Evolutionary conservation across 2,888 invertebrate genomes (phyloP).

Genomic region (Aphidoletes aphidimyza): DNA sequence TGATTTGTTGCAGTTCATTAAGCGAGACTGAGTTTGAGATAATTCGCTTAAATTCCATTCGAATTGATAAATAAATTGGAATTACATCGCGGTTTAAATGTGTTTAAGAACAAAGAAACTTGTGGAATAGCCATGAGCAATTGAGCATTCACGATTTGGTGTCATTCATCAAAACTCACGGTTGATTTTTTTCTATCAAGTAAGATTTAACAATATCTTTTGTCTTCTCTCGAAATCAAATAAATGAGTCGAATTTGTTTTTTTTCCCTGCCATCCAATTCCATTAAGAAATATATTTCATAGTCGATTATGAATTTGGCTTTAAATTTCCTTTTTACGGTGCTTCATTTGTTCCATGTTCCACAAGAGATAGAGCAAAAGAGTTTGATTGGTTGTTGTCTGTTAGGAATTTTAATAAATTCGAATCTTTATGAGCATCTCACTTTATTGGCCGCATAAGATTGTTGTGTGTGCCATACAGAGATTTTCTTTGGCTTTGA

Average conservation of each 20-base stretch:
- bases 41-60: neutral
- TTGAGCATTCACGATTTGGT: neutral
- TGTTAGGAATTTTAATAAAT: constrained; percentile 23
- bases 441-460: neutral
- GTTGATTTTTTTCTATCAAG: neutral
- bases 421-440: neutral
- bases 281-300: neutral
- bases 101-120: neutral
- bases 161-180: constrained; percentile 35
- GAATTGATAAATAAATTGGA: constrained; percentile 33
- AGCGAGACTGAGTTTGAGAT: neutral
- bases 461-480: neutral
- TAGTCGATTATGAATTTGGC: neutral
- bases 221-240: neutral
- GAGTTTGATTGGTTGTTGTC: too few species aligned
- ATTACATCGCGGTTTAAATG: neutral
- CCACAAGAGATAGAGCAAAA: too few species aligned
- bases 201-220: neutral
- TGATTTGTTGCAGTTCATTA: neutral
- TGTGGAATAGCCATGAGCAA: neutral
- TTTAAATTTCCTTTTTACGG: neutral
- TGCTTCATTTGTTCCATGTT: too few species aligned
- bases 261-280: neutral
- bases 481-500: neutral
- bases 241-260: neutral